A percentile compares a stretch with the other conserved stretches of the same genome.
phyloP scores from a whole-genome alignment of 2,888 invertebrate species.

The Lochmaea crataegi region DNA sequence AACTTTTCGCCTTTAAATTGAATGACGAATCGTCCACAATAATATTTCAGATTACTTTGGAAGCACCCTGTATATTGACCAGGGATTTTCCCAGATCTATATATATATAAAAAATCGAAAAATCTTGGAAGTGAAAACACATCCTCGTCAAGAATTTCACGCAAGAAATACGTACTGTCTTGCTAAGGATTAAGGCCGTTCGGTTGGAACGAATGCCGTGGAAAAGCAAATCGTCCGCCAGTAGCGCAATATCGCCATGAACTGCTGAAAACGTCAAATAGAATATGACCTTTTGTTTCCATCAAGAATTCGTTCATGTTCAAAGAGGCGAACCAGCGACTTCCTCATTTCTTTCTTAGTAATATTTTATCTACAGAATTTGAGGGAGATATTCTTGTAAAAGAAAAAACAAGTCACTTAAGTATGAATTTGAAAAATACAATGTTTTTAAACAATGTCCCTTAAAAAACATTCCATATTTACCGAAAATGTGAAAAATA shows the following conservation, averaged over 20 bases:
- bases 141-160: constrained; percentile 32
- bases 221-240: constrained; percentile 28
- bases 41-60: too few species aligned
- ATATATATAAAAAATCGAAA: constrained; percentile 8
- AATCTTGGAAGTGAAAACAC: constrained; percentile 27
- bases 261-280: constrained; percentile 19
- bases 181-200: constrained; percentile 32
- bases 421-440: too few species aligned
- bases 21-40: too few species aligned
- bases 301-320: constrained; percentile 5
- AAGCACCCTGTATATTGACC: not conserved
- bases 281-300: constrained; percentile 21
- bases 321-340: not conserved
- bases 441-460: too few species aligned
- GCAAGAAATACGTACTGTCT: constrained; percentile 31
- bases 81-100: not conserved
- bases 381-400: not conserved
- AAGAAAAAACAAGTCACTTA: not conserved
- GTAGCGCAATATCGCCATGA: constrained; percentile 35
- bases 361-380: not conserved
- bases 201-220: constrained; percentile 31
- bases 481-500: too few species aligned
- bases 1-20: too few species aligned
- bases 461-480: too few species aligned
- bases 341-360: not conserved